Evolutionary conservation across 2,888 invertebrate species (phyloP).

Genomic region (Ligdia adustata): DNA sequence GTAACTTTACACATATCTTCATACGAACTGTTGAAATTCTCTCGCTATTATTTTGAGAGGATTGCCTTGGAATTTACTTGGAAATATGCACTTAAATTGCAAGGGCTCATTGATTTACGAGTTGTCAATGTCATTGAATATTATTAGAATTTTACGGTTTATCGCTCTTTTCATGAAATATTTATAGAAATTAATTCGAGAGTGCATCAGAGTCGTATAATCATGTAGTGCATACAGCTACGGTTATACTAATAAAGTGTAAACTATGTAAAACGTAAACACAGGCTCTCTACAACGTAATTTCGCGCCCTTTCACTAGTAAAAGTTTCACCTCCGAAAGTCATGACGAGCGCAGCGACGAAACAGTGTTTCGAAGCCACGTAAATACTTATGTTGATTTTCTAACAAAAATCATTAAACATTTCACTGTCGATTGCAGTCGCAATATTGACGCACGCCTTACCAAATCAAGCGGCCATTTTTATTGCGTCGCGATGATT

Average conservation of each 20-base stretch:
- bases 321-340: conserved; percentile 31
- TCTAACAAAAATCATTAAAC: conserved; percentile 8
- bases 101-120: conserved; percentile 56
- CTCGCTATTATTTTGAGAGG: not conserved
- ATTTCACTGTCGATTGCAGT: conserved; percentile 44
- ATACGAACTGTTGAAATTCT: not conserved
- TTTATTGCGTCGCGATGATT: conserved; percentile 83
- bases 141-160: conserved; percentile 12
- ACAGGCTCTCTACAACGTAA: conserved; percentile 54
- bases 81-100: conserved; percentile 31
- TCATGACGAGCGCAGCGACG: conserved; percentile 3
- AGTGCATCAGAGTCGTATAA: conserved; percentile 1
- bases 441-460: conserved; percentile 79
- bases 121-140: conserved; percentile 64
- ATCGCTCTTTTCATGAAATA: not conserved
- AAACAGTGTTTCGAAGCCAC: not conserved
- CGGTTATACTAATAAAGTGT: conserved; percentile 2
- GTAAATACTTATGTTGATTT: not conserved
- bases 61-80: not conserved
- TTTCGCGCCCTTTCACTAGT: conserved; percentile 82
- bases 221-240: not conserved
- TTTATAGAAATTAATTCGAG: not conserved
- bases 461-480: conserved; percentile 81
- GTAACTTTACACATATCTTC: not conserved
- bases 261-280: conserved; percentile 37